A percentile compares a stretch with the other conserved stretches of the same genome.
Evolutionary conservation across 1,140 invertebrate species (phyloP).

Genomic region (Drosophila lacteicornis): DNA sequence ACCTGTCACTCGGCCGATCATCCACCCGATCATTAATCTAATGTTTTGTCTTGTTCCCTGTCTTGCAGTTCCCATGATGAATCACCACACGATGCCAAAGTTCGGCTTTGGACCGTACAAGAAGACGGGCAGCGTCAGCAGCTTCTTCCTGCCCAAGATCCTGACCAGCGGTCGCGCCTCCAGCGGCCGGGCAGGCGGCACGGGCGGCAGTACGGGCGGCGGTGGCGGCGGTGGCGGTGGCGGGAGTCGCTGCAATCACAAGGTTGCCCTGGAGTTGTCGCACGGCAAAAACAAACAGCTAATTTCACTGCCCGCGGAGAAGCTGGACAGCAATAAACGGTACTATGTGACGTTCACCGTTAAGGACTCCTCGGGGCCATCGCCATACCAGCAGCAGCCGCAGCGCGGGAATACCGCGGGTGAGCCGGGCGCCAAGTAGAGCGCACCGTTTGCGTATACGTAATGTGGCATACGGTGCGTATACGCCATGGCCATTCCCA

Average conservation of each 20-base stretch:
- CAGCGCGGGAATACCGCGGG: conserved; percentile 38
- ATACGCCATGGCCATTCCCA: conserved; percentile 35
- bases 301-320: conserved; percentile 93
- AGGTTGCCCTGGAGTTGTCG: conserved; percentile 91
- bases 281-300: conserved; percentile 92
- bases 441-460: conserved; percentile 50
- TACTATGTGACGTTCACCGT: conserved; percentile 96
- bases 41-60: conserved; percentile 6
- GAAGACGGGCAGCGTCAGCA: conserved; percentile 84
- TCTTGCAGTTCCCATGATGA: conserved; percentile 88
- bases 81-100: conserved; percentile 91
- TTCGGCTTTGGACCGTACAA: conserved; percentile 85
- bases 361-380: conserved; percentile 86
- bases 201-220: conserved; percentile 12
- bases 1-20: conserved; percentile 37
- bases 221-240: background rate
- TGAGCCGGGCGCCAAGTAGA: conserved; percentile 61
- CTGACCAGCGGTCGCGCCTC: conserved; percentile 72
- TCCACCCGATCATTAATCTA: conserved; percentile 63
- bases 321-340: conserved; percentile 93
- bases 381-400: conserved; percentile 49
- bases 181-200: conserved; percentile 46
- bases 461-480: conserved; percentile 54
- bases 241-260: conserved; percentile 65
- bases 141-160: conserved; percentile 84